Percentiles rank a stretch among this genome's conserved stretches.
phyloP scores from a whole-genome alignment of 2,113 vertebrate species.

The Hassar affinis region DNA sequence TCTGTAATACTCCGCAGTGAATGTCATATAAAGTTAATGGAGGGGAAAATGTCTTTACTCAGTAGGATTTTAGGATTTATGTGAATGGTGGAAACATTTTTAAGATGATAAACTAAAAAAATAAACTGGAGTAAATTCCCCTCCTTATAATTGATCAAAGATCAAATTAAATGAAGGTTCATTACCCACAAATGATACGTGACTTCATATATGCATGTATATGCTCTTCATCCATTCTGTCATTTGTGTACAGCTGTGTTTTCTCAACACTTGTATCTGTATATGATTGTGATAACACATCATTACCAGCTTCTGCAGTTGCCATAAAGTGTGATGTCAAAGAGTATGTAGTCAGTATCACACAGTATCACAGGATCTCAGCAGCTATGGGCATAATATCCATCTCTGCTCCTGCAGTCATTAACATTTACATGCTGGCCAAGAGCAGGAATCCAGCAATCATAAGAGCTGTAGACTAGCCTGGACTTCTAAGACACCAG shows the following conservation, averaged over 20 bases:
- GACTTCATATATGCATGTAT: background rate
- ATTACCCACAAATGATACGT: background rate
- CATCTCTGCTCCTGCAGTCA: background rate
- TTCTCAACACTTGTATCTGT: constrained; percentile 16
- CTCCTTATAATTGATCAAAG: background rate
- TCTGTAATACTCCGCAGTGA: background rate
- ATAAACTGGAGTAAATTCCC: background rate
- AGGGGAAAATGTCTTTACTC: background rate
- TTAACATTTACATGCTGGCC: background rate
- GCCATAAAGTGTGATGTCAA: background rate
- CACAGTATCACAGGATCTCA: constrained; percentile 12
- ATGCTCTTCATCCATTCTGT: background rate
- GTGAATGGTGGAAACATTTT: background rate
- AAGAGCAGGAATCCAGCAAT: constrained; percentile 9
- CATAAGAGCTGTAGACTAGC: background rate
- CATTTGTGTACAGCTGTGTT: background rate
- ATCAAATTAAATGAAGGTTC: background rate
- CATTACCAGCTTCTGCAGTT: constrained; percentile 20
- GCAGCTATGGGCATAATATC: background rate
- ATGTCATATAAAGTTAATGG: background rate
- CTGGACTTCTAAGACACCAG: background rate
- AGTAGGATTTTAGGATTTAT: background rate
- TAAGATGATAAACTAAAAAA: background rate
- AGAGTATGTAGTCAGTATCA: background rate
- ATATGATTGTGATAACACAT: background rate